A percentile compares a stretch with the other conserved stretches of the same genome.
These are phyloP conservation scores for Drosophila sturtevanti DNA, from an alignment of 1,140 invertebrate species.

Conservation along the genomic window DNA sequence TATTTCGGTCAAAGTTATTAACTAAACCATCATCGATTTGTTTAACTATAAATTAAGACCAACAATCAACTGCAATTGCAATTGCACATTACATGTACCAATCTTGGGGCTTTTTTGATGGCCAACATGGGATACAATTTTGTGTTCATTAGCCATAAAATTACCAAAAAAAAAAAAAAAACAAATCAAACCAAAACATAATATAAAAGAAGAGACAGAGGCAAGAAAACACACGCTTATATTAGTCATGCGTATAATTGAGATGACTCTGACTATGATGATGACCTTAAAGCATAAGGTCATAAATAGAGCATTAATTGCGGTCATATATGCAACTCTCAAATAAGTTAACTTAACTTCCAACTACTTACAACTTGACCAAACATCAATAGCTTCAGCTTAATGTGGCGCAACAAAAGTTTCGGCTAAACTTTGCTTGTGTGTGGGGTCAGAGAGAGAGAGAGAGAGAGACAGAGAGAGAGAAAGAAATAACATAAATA, in stretches of 20 bases:
- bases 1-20: constrained; percentile 78
- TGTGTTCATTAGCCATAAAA: constrained; percentile 65
- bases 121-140: constrained; percentile 51
- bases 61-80: constrained; percentile 23
- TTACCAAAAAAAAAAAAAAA: no score
- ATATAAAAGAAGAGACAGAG: constrained; percentile 13
- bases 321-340: constrained; percentile 38
- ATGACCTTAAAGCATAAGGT: constrained; percentile 48
- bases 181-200: no score
- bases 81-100: constrained; percentile 18
- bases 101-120: constrained; percentile 6
- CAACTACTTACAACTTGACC: constrained; percentile 7
- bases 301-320: constrained; percentile 69
- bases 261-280: constrained; percentile 30
- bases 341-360: not conserved
- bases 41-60: constrained; percentile 36
- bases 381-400: constrained; percentile 16
- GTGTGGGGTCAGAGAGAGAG: not conserved
- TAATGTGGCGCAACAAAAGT: constrained; percentile 13
- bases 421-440: not conserved
- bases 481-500: constrained; percentile 34
- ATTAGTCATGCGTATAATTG: constrained; percentile 72
- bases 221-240: constrained; percentile 47
- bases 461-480: not conserved
- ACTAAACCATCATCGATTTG: constrained; percentile 58